phyloP scores from a whole-genome alignment of 1,140 invertebrate genomes.

The Heliconius melpomene region DNA sequence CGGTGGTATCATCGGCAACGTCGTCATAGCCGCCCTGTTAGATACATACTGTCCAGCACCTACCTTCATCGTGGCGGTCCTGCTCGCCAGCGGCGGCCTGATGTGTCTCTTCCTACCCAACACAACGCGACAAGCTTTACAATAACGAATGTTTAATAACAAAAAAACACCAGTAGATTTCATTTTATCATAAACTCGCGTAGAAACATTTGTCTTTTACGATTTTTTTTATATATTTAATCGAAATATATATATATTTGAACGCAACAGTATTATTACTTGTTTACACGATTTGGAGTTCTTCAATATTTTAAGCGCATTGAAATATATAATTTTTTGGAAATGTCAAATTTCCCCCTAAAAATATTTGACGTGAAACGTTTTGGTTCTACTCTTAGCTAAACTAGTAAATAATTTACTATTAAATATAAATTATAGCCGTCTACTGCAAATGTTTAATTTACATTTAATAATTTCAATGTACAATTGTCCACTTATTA shows the following conservation, averaged over 20 bases:
- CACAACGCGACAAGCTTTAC: slow-evolving; percentile 90
- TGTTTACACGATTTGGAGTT: slow-evolving; percentile 1
- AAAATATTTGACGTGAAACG: slow-evolving; percentile 2
- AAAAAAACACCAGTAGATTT: slow-evolving; percentile 1
- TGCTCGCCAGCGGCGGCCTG: slow-evolving; percentile 90
- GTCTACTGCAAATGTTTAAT: neutral
- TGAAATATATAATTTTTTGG: too few species aligned
- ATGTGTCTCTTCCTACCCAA: slow-evolving; percentile 92
- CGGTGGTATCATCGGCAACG: slow-evolving; percentile 93
- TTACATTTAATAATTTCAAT: neutral
- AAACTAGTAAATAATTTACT: neutral
- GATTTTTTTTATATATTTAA: neutral
- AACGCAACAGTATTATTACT: slow-evolving; percentile 10
- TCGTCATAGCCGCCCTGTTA: slow-evolving; percentile 90
- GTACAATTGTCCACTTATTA: neutral
- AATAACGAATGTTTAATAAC: slow-evolving; percentile 78
- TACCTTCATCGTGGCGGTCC: slow-evolving; percentile 90
- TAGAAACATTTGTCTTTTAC: neutral
- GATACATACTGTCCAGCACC: slow-evolving; percentile 92
- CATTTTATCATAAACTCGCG: neutral
- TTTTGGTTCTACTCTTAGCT: neutral
- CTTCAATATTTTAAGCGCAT: neutral
- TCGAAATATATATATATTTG: slow-evolving; percentile 1
- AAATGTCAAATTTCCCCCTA: neutral
- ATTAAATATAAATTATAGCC: neutral